Base-by-base conservation (phyloP, 2,113 vertebrate species). In the Scortum barcoo region DNA sequence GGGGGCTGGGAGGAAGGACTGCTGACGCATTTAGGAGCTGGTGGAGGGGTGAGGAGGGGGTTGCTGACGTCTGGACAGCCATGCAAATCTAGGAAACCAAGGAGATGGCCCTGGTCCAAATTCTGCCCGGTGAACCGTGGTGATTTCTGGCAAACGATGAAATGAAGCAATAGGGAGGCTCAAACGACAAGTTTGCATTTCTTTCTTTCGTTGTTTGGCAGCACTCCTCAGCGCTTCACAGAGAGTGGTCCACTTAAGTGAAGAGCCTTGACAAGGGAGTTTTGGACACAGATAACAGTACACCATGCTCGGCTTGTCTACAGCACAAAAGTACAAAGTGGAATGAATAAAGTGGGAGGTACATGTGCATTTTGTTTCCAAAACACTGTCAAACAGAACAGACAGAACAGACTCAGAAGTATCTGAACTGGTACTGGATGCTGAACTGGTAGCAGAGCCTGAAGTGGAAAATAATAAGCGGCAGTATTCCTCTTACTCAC, bases 1-100 rank as follows among this genome's bases (percentile, higher is more conserved):
- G 76, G 65, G 62, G 19, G 17, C 42, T 58, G 44, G 76, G 81
- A 88, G 75, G 78, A 78, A 67, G 66, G 72, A 78, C 80, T 93
- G 89, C 92, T 95, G 94, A 95, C 90, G 94, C 93, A 95, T 91
- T 87, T 91, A 54, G 68, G 78, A 83, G 72, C 85, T 50, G 78
- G 86, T 79, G 74, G 90, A 84, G 69, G 79, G 84, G 65, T n/a
- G 74, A 60, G 72, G 30, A 12, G 46, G 44, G 51, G 56, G 76
- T 66, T 86, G 82, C 90, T 95, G 94, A 95, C 93, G 93, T 94
- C 87, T 90, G 89, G 91, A 93, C 89, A 82, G 81, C 85, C 93
- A 91, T 92, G 91, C 88, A 94, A 93, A 92, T 93, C 90, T 86
- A 85, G 78, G 83, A 91, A 87, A 90, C 84, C 87, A 85, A 92